phyloP scores from a whole-genome alignment of 2,797 vertebrate species.

The Esox lucius region DNA sequence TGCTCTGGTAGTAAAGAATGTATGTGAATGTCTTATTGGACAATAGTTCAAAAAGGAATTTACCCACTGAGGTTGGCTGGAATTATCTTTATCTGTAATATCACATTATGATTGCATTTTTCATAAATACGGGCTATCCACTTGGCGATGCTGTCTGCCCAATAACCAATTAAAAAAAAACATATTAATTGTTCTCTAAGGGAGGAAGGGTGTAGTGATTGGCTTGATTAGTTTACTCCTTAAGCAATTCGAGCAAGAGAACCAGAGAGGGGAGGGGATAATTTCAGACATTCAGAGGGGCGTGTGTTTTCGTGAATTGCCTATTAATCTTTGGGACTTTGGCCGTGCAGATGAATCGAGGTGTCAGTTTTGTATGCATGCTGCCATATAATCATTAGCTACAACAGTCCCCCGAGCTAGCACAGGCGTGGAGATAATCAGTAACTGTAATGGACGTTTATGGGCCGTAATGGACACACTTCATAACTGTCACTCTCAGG shows the following conservation, averaged over 20 bases:
- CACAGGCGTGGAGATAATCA: conserved; percentile 74
- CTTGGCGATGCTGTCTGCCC: conserved; percentile 57
- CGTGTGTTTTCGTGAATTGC: conserved; percentile 72
- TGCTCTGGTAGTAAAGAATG: not conserved
- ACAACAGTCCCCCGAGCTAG: conserved; percentile 66
- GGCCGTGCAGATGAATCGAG: conserved; percentile 68
- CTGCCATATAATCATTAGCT: conserved; percentile 74
- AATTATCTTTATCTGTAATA: conserved; percentile 51
- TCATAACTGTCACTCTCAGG: conserved; percentile 77
- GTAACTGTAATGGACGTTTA: conserved; percentile 59
- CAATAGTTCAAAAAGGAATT: conserved; percentile 6
- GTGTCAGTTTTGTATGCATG: conserved; percentile 66
- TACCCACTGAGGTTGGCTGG: conserved; percentile 35
- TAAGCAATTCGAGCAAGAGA: conserved; percentile 67
- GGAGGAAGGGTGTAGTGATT: conserved; percentile 64
- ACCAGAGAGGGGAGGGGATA: conserved; percentile 59
- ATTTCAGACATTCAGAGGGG: conserved; percentile 74
- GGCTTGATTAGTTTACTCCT: conserved; percentile 73
- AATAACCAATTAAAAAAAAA: conserved; percentile 62
- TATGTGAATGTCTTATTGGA: not conserved
- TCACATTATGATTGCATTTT: conserved; percentile 46
- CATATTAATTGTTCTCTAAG: conserved; percentile 67
- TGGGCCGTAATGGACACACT: conserved; percentile 77
- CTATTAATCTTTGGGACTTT: conserved; percentile 76
- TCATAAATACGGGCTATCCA: conserved; percentile 57